A percentile compares a stretch with the other conserved stretches of the same genome.
Evolutionary conservation across 2,888 invertebrate genomes (phyloP).

Genomic region (Chloroclystis v-ata): DNA sequence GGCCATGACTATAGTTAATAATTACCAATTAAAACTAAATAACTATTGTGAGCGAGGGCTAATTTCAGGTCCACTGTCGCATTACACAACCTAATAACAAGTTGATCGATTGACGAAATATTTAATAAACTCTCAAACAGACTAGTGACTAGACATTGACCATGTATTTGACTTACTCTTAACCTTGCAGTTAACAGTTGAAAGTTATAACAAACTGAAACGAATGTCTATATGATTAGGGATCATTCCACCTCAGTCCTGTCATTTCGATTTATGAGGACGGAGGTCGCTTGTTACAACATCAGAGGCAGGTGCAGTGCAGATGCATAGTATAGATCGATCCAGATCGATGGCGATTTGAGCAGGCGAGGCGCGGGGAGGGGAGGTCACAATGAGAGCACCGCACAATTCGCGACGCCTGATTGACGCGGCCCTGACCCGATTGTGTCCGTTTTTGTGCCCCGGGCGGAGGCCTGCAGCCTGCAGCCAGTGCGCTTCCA

Average conservation of each 20-base stretch:
- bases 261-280: no score
- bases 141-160: not conserved
- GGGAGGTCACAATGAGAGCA: not conserved
- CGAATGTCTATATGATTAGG: no score
- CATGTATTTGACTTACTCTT: not conserved
- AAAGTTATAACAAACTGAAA: no score
- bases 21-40: no score
- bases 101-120: conserved; percentile 5
- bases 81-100: not conserved
- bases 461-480: not conserved
- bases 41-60: no score
- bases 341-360: not conserved
- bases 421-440: not conserved
- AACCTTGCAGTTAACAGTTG: no score
- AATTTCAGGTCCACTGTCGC: not conserved
- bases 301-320: no score
- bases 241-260: no score
- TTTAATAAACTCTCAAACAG: not conserved
- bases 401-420: not conserved
- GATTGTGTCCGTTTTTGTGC: not conserved
- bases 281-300: no score
- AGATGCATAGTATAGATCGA: no score
- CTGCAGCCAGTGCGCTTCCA: no score
- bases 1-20: no score
- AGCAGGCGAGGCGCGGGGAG: not conserved